phyloP scores from a whole-genome alignment of 2,888 invertebrate genomes.

The Melanchra persicariae region DNA sequence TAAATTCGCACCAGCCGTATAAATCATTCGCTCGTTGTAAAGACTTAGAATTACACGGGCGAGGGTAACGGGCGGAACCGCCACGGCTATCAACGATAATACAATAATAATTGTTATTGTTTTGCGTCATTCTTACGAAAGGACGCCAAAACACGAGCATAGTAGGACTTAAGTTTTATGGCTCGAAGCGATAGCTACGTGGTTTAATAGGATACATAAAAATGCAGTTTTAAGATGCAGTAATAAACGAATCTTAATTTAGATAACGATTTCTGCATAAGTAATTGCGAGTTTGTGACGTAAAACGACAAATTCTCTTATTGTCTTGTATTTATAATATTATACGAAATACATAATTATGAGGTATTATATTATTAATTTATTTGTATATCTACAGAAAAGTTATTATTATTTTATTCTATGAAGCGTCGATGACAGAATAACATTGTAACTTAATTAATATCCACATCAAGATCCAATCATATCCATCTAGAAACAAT shows the following conservation, averaged over 20 bases:
- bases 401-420: background rate
- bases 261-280: conserved; percentile 4
- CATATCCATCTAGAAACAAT: conserved; percentile 16
- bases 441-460: conserved; percentile 24
- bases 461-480: conserved; percentile 27
- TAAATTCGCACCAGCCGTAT: conserved; percentile 73
- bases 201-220: conserved; percentile 18
- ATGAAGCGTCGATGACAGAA: background rate
- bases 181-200: conserved; percentile 11
- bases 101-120: conserved; percentile 16
- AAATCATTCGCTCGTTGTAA: conserved; percentile 72
- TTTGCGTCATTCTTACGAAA: conserved; percentile 29
- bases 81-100: conserved; percentile 23
- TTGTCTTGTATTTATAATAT: background rate
- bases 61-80: conserved; percentile 32
- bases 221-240: conserved; percentile 36
- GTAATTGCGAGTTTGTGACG: conserved; percentile 11
- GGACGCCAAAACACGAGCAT: conserved; percentile 36
- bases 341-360: background rate
- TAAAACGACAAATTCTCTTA: background rate
- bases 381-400: background rate
- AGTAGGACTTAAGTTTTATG: conserved; percentile 5
- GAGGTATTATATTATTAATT: background rate
- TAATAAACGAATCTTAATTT: conserved; percentile 33
- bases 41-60: conserved; percentile 57